phyloP scores from a whole-genome alignment of 2,797 vertebrate genomes.

The Miichthys miiuy region DNA sequence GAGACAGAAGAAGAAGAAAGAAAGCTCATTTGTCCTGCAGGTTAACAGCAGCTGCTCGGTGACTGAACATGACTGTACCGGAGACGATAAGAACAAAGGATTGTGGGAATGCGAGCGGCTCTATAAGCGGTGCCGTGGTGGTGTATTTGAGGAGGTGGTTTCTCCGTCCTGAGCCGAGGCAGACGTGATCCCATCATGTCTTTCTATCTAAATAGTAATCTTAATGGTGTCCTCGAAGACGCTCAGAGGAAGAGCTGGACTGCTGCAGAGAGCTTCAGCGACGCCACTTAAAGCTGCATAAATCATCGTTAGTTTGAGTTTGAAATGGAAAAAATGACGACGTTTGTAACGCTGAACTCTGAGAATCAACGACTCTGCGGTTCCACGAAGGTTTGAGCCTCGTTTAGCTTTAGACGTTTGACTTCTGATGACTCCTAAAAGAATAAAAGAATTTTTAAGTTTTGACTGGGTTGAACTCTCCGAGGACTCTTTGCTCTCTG shows the following conservation, averaged over 20 bases:
- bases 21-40: not conserved
- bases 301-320: constrained; percentile 1
- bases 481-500: not conserved
- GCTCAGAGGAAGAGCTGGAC: constrained; percentile 25
- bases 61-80: not conserved
- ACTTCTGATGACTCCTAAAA: too few relatives aligned
- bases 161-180: not conserved
- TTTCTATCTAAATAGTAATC: constrained; percentile 57
- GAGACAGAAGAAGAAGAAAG: not conserved
- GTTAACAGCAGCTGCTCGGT: not conserved
- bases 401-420: too few relatives aligned
- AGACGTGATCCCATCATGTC: not conserved
- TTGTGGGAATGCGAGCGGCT: constrained; percentile 2
- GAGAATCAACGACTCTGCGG: not conserved
- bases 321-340: too few relatives aligned
- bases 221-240: constrained; percentile 31
- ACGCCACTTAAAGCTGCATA: constrained; percentile 21
- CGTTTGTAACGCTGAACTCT: not conserved
- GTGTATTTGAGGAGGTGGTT: not conserved
- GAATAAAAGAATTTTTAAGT: too few relatives aligned
- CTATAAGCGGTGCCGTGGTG: not conserved
- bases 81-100: constrained; percentile 41
- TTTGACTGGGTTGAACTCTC: not conserved
- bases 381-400: not conserved
- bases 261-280: not conserved